Evolutionary conservation across 2,888 invertebrate genomes (phyloP).

Genomic region (Lithophane socia): DNA sequence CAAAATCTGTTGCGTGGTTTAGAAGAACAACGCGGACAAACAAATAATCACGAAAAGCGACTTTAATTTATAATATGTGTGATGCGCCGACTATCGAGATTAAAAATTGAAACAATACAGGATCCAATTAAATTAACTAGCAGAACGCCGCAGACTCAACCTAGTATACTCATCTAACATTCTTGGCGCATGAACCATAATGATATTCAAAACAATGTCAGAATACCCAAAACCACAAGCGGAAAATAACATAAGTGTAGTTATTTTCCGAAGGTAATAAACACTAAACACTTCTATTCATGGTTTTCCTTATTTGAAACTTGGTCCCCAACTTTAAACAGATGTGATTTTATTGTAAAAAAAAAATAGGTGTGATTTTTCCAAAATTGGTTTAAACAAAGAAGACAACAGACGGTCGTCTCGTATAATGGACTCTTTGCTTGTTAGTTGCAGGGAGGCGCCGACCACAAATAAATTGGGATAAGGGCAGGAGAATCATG

Average conservation of each 20-base stretch:
- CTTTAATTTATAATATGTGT: too few relatives aligned
- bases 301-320: slow-evolving; percentile 48
- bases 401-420: not conserved
- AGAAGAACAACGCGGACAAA: too few relatives aligned
- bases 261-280: slow-evolving; percentile 28
- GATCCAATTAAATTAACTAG: too few relatives aligned
- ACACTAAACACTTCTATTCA: slow-evolving; percentile 24
- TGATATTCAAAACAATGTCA: slow-evolving; percentile 19
- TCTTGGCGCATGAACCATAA: not conserved
- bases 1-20: too few relatives aligned
- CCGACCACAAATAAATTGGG: not conserved
- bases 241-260: not conserved
- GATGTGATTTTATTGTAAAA: not conserved
- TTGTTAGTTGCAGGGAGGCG: not conserved
- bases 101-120: too few relatives aligned
- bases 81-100: too few relatives aligned
- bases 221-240: slow-evolving; percentile 20
- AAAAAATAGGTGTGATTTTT: too few relatives aligned
- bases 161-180: not conserved
- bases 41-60: too few relatives aligned
- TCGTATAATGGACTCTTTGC: not conserved
- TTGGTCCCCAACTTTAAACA: not conserved
- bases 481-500: not conserved
- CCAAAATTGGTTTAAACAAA: not conserved
- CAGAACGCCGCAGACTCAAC: not conserved